phyloP scores from a whole-genome alignment of 2,797 vertebrate genomes.

The Knipowitschia caucasica region DNA sequence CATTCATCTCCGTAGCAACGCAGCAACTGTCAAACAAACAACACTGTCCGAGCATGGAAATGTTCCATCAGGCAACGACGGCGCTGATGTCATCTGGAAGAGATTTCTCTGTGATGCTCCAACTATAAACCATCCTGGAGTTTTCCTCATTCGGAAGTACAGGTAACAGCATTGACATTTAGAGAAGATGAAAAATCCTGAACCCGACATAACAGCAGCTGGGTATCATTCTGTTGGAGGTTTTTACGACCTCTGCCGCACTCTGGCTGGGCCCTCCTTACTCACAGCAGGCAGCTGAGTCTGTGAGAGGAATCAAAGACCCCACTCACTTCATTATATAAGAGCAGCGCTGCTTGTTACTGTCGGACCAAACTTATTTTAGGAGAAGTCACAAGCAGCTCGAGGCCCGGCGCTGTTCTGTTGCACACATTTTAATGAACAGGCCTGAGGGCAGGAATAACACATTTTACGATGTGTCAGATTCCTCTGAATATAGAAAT shows the following conservation, averaged over 20 bases:
- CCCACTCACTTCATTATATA: conserved; percentile 49
- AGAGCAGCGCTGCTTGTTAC: conserved; percentile 37
- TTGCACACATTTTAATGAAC: conserved; percentile 9
- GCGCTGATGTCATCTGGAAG: conserved; percentile 7
- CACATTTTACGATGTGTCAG: not conserved
- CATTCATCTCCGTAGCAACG: not conserved
- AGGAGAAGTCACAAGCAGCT: conserved; percentile 10
- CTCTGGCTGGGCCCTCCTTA: conserved; percentile 52
- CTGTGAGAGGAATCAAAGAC: conserved; percentile 53
- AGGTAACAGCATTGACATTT: conserved; percentile 9
- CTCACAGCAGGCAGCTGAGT: conserved; percentile 53
- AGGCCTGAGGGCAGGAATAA: not conserved
- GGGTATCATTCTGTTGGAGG: conserved; percentile 23
- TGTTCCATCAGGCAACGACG: conserved; percentile 8
- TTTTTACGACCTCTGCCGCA: conserved; percentile 51
- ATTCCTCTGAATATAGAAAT: not conserved
- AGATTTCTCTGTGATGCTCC: conserved; percentile 7
- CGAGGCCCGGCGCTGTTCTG: not conserved
- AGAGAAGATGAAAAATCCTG: conserved; percentile 14
- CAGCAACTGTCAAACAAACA: conserved; percentile 8
- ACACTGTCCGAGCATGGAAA: conserved; percentile 5
- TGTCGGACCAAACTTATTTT: conserved; percentile 11
- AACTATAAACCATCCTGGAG: conserved; percentile 2
- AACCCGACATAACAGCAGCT: conserved; percentile 30
- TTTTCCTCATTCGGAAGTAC: not conserved